These are phyloP conservation scores for Hypanus sabinus DNA, from an alignment of 2,113 vertebrate species.

Conservation along the genomic window DNA sequence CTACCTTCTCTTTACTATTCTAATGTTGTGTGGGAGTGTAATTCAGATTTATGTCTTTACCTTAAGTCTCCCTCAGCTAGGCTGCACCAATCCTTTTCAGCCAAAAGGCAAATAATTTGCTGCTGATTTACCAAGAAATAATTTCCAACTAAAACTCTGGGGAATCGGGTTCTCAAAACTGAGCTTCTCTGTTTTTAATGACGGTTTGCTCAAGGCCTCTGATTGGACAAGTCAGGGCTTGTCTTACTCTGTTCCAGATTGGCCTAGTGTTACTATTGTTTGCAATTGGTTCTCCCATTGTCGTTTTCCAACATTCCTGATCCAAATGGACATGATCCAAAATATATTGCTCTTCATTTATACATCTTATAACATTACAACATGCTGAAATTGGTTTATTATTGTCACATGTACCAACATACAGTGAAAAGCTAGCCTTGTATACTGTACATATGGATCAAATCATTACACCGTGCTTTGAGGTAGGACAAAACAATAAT, in stretches of 20 bases:
- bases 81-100: background rate
- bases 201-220: background rate
- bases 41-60: background rate
- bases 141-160: background rate
- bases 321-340: background rate
- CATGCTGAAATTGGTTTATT: too few relatives aligned
- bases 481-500: too few relatives aligned
- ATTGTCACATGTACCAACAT: too few relatives aligned
- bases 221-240: background rate
- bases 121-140: too few relatives aligned
- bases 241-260: background rate
- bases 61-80: background rate
- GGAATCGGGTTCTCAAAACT: background rate
- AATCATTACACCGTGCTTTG: too few relatives aligned
- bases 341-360: too few relatives aligned
- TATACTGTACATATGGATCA: too few relatives aligned
- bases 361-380: too few relatives aligned
- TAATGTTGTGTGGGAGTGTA: background rate
- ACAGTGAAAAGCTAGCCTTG: too few relatives aligned
- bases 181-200: background rate
- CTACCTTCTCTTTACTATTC: background rate
- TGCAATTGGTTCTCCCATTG: background rate
- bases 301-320: background rate
- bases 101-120: background rate
- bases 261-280: background rate